Percentiles rank a stretch among this genome's conserved stretches.
Conservation (phyloP, 2,113 vertebrate species). For the Oryctolagus cuniculus region mOryCun1.1 NC_091435.1:18979501-18980000, state of each 20-base stretch:
- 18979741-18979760: too few species aligned
- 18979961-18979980: conserved; percentile 30
- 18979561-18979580: conserved; percentile 31
- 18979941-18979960: conserved; percentile 67
- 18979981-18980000: conserved; percentile 11
- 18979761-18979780: too few species aligned
- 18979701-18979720: too few species aligned
- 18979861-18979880: background rate
- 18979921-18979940: background rate
- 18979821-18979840: background rate
- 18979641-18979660: too few species aligned
- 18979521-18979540: conserved; percentile 66
- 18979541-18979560: conserved; percentile 59
- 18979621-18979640: too few species aligned
- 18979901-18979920: background rate
- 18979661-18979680: too few species aligned
- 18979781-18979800: background rate
- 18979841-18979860: background rate
- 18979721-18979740: too few species aligned
- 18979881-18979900: background rate
- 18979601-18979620: too few species aligned
- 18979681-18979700: too few species aligned
- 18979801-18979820: conserved; percentile 43
- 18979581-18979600: too few species aligned
- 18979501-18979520: conserved; percentile 54